Evolutionary conservation across 2,113 vertebrate genomes (phyloP), one percentile per base, ranked within the genome.

Genomic region (Cardinalis cardinalis): DNA sequence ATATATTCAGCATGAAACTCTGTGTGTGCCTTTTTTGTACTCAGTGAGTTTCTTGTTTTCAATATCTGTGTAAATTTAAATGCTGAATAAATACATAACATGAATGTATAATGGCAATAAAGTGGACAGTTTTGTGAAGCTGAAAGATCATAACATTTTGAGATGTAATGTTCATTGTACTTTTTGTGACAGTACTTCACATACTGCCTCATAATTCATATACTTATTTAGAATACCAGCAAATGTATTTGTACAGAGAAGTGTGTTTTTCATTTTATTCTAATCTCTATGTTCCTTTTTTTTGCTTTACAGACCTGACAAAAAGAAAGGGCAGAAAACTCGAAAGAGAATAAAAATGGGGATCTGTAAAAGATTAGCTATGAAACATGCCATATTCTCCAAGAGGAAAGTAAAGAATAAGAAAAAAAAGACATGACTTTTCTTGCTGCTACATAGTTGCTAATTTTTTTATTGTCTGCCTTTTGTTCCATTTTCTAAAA

Each of bases 251-350:
- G 38, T 52, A 44, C n/a, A 19, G 46, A 76, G 20, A 52, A 44
- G 12, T 48, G 18, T 1, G 0, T 70, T 96, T 53, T 94, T 89
- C n/a, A 63, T 89, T 96, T 95, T 88, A 84, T 85, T 94, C 52
- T 95, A 87, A 91, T 82, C 65, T 88, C 26, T 74, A 5, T 88
- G 60, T 95, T 78, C 25, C 2, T 95, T 76, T 87, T 87, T 51
- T 83, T 94, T 97, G 56, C 85, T 96, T 97, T 97, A 76, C 97
- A 98, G 97, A 85, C 56, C 82, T 85, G 93, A 87, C 70, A 93
- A 87, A 93, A 98, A 96, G 84, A 91, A 91, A 87, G 93, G 82
- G 83, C 95, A 82, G 75, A 96, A 96, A 48, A 96, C 82, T 86
- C 89, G 19, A 8, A 96, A 56, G 81, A 96, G 84, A 86, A 40